Base-by-base conservation (phyloP, 1,140 invertebrate species). In the Euborellia annulipes region DNA sequence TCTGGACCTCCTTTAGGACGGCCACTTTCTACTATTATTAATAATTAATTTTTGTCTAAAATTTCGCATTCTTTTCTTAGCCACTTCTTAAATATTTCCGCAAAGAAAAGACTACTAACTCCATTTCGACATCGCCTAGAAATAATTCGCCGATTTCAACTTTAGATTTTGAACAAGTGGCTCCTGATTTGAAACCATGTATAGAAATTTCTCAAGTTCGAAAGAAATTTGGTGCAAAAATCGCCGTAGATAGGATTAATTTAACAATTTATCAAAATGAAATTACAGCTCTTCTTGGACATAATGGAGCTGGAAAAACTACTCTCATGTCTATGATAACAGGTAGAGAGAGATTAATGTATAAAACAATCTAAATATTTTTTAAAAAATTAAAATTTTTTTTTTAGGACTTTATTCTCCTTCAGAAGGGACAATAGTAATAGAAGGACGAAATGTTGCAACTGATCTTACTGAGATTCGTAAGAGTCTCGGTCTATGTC, bases 291-390 rank as follows among this genome's bases (percentile, higher is more conserved):
- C 62, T 93, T n/a, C 64, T 93, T 8, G 88, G 87, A 3, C 83
- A 81, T 44, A 88, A 86, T 58, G 84, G 85, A 19, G 84, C 85
- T 45, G 86, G 86, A 3, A 86, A 87, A 63, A 85, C 80, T 36
- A 85, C 82, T 39, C 69, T 79, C 55, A 81, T 90, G 76, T 68
- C 70, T 2, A 78, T 80, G 61, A 55, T 79, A 32, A 79, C 76
- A 50, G 77, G 76, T 46, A 22, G n/a, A 41, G 4, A 6, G 11
- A 6, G 11, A 27, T 6, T 27, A 27, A 4, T 6, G 4, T 27
- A 27, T 6, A 6, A 27, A 6, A 27, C 11, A 27, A 27, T 27
- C 4, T 6, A 6, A 6, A 27, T 6, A 27, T 27, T 4, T 27
- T 6, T 27, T 11, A n/a, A n/a, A n/a, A 27, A 6, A 4, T 27